A percentile compares a stretch with the other conserved stretches of the same genome.
These are phyloP conservation scores for Myotis findleyi DNA, from an alignment of 2,797 vertebrate species.

Conservation along the genomic window DNA sequence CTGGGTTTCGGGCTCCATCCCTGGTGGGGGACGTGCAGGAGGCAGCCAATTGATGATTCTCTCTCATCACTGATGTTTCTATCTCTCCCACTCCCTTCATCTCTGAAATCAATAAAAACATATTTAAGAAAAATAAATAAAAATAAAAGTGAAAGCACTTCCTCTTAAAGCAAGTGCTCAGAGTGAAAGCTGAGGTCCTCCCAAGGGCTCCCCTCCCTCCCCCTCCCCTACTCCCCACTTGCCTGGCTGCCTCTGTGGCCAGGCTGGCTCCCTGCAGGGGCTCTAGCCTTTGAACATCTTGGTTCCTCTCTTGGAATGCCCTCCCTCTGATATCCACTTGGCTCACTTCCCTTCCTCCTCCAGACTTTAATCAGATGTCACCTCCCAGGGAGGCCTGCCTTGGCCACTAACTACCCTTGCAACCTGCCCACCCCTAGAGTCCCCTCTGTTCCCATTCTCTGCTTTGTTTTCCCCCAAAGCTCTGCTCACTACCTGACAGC, in stretches of 20 bases:
- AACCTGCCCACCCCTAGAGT: accelerated
- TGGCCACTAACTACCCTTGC: background rate
- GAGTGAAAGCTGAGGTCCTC: background rate
- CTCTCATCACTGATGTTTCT: too few relatives aligned
- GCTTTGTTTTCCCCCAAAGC: background rate
- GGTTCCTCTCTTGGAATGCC: background rate
- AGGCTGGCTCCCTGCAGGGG: accelerated
- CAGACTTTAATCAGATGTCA: background rate
- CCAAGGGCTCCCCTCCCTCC: accelerated
- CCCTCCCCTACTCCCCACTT: background rate
- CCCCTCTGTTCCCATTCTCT: background rate
- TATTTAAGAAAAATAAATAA: too few relatives aligned
- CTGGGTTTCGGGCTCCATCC: too few relatives aligned
- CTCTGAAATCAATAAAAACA: too few relatives aligned
- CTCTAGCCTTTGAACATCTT: background rate
- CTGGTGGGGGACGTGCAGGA: too few relatives aligned
- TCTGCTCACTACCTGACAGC: background rate
- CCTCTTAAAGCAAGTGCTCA: background rate
- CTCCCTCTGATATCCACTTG: background rate
- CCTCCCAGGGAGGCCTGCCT: background rate
- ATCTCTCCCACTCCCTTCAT: too few relatives aligned
- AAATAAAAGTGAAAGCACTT: background rate
- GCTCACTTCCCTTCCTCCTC: background rate
- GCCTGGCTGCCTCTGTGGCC: too few relatives aligned
- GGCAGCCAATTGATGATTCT: too few relatives aligned